Evolutionary conservation across 1,140 invertebrate species (phyloP), one percentile per base, ranked within the genome.

Genomic region (Apis dorsata): DNA sequence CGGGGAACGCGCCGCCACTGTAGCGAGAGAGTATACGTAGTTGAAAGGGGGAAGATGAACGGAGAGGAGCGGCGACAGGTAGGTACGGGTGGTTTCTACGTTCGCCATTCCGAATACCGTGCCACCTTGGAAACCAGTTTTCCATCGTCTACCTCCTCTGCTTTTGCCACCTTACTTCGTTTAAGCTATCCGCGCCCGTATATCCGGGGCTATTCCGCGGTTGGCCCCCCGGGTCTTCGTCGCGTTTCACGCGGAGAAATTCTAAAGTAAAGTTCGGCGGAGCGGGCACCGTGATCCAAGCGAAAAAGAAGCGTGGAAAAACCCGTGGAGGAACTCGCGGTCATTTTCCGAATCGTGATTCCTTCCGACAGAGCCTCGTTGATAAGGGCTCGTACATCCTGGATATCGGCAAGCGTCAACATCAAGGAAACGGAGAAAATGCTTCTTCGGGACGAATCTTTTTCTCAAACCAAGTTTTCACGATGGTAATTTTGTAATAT

Each of bases 61-160:
- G 75, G 53, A 68, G 66, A 65, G 66, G 72, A 69, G 60, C 69
- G 77, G 55, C 83, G 86, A 84, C 78, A 82, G 80, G 84, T 88
- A 86, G 70, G 83, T 57, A 17, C 62, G 15, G 19, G 79, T 77
- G 71, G 81, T 70, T 81, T 81, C 81, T 88, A 34, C 34, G 34
- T 84, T 88, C 86, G 83, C 69, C 73, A 62, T 86, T 88, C 70
- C 73, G 85, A 77, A 87, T 87, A 86, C 81, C 87, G 83, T 86
- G 62, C 74, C 75, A 88, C 84, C 86, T 84, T 19, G 77, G 81
- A 84, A 77, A 88, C 84, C n/a, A 62, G 85, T 73, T 80, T 68
- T 57, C 63, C 77, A 62, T 53, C 70, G 69, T 76, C 86, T 83
- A 84, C 34, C 34, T 85, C 63, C 73, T 83, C 75, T 74, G 57